Percentiles rank a stretch among this genome's conserved stretches.
These are phyloP conservation scores for Rhorus exstirpatorius DNA, from an alignment of 2,888 invertebrate genomes.

Conservation along the genomic window DNA sequence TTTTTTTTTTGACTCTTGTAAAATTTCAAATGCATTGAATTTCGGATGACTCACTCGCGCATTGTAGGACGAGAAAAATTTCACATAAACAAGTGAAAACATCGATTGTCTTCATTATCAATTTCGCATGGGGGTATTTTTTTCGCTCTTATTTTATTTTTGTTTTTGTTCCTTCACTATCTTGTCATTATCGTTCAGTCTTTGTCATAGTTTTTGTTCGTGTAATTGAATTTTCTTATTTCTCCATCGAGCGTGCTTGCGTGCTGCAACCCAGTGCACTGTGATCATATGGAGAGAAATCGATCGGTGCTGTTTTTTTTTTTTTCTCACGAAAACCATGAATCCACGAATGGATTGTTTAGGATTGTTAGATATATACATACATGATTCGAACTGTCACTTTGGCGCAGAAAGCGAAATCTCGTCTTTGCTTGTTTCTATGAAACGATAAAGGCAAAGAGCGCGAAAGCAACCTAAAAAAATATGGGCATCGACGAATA, in stretches of 20 bases:
- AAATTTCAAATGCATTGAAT: background rate
- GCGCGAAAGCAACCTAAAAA: background rate
- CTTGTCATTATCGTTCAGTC: conserved; percentile 18
- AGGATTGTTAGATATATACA: background rate
- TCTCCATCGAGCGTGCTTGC: conserved; percentile 1
- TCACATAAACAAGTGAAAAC: conserved; percentile 54
- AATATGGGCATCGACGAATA: no score
- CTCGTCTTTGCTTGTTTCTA: background rate
- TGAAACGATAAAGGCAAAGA: background rate
- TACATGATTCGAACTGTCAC: background rate
- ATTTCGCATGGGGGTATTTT: conserved; percentile 2
- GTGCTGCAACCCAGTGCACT: conserved; percentile 36
- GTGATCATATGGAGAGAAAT: conserved; percentile 47
- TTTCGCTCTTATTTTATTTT: background rate
- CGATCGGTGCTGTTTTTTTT: conserved; percentile 8
- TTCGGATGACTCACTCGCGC: conserved; percentile 61
- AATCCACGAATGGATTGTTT: no score
- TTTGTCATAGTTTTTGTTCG: conserved; percentile 18
- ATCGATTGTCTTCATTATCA: conserved; percentile 58
- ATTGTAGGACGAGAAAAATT: conserved; percentile 46
- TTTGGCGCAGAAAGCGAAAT: conserved; percentile 3
- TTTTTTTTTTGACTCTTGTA: background rate
- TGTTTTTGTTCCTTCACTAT: conserved; percentile 3
- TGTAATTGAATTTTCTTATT: conserved; percentile 9
- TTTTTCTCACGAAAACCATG: background rate